Evolutionary conservation across 2,113 vertebrate species (phyloP).

Genomic region (Pteronura brasiliensis): DNA sequence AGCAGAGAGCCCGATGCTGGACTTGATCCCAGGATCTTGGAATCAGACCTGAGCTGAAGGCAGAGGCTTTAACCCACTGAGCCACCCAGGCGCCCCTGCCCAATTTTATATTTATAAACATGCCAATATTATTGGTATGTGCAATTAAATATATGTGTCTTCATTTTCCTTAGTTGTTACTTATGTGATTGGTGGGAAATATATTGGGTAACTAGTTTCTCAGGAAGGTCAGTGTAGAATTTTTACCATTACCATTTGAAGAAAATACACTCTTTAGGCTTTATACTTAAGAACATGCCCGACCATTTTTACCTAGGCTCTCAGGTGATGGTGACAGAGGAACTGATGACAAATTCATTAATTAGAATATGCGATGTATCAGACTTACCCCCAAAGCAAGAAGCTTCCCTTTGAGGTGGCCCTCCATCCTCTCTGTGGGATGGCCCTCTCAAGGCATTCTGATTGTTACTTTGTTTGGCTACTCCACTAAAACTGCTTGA

Average conservation of each 20-base stretch:
- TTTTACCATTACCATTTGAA: background rate
- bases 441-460: background rate
- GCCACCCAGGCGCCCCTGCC: background rate
- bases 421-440: background rate
- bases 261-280: background rate
- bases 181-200: background rate
- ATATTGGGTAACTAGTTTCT: background rate
- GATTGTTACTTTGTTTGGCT: background rate
- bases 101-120: background rate
- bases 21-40: too few species aligned
- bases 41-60: too few species aligned
- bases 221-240: background rate
- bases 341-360: background rate
- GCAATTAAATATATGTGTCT: background rate
- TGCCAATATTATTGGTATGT: background rate
- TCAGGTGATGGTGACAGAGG: background rate
- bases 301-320: background rate
- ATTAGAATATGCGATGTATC: background rate
- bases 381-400: background rate
- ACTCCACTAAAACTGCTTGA: background rate
- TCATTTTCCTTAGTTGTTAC: background rate
- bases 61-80: too few species aligned
- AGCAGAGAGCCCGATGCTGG: too few species aligned
- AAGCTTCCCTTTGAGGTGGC: background rate
- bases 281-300: background rate